Evolutionary conservation across 2,113 vertebrate genomes (phyloP).

Genomic region (Riparia riparia): DNA sequence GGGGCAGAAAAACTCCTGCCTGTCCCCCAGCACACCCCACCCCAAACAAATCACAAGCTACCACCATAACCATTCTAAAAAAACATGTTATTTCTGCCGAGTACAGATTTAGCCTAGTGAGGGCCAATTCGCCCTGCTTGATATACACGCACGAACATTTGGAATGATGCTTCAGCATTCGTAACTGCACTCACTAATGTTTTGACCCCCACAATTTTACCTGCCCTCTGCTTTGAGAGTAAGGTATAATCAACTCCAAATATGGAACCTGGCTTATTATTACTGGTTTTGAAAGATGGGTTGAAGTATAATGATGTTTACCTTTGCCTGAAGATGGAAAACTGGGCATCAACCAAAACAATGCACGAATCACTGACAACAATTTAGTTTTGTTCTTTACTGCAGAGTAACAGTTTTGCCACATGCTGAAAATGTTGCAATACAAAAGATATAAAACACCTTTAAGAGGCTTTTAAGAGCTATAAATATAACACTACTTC

Average conservation of each 20-base stretch:
- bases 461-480: background rate
- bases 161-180: background rate
- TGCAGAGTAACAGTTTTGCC: background rate
- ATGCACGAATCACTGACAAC: fast-evolving
- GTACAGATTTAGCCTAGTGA: background rate
- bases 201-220: background rate
- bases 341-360: background rate
- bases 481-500: background rate
- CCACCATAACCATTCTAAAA: background rate
- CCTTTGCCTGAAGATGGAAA: background rate
- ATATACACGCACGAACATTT: background rate
- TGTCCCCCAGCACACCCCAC: background rate
- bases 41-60: background rate
- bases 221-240: background rate
- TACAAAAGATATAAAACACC: background rate
- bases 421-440: background rate
- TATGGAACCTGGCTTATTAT: background rate
- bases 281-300: background rate
- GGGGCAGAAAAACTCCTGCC: background rate
- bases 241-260: background rate
- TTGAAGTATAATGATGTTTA: background rate
- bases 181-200: background rate
- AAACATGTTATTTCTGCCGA: background rate
- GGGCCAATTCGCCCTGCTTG: fast-evolving
- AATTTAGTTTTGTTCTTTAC: background rate